phyloP scores from a whole-genome alignment of 2,113 vertebrate species.

The Psilopogon haemacephalus region DNA sequence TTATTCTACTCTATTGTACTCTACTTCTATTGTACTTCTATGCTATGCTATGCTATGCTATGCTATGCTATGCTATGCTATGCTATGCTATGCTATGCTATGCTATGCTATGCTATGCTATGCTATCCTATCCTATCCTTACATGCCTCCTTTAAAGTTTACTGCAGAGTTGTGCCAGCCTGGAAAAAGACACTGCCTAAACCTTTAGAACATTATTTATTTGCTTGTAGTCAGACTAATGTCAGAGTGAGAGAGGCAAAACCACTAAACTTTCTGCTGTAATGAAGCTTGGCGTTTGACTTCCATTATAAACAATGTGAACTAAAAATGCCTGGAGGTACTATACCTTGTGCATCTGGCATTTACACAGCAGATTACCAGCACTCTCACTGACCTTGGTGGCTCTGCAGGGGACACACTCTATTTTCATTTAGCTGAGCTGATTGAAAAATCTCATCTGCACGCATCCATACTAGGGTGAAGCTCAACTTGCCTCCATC shows the following conservation, averaged over 20 bases:
- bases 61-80: not conserved
- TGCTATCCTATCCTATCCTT: too few relatives aligned
- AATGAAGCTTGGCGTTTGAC: slow-evolving; percentile 65
- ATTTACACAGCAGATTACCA: slow-evolving; percentile 64
- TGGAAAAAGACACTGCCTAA: not conserved
- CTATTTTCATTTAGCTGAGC: slow-evolving; percentile 61
- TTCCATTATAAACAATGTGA: slow-evolving; percentile 59
- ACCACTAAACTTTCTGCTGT: slow-evolving; percentile 51
- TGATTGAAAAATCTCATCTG: slow-evolving; percentile 55
- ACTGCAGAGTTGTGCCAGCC: not conserved
- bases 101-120: not conserved
- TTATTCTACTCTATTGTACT: not conserved
- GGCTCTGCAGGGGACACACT: slow-evolving; percentile 51
- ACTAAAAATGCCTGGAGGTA: slow-evolving; percentile 45
- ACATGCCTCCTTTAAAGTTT: not conserved
- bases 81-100: not conserved
- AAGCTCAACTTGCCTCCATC: slow-evolving; percentile 23
- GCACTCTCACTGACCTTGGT: slow-evolving; percentile 69
- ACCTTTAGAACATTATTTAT: slow-evolving; percentile 1
- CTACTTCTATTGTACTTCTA: not conserved
- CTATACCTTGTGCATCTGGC: slow-evolving; percentile 47
- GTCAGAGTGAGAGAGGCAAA: slow-evolving; percentile 31
- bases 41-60: too few relatives aligned
- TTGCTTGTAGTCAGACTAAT: slow-evolving; percentile 38
- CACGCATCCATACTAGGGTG: slow-evolving; percentile 38